Evolutionary conservation across 2,797 vertebrate genomes (phyloP).

Genomic region (Acropternis orthonyx): DNA sequence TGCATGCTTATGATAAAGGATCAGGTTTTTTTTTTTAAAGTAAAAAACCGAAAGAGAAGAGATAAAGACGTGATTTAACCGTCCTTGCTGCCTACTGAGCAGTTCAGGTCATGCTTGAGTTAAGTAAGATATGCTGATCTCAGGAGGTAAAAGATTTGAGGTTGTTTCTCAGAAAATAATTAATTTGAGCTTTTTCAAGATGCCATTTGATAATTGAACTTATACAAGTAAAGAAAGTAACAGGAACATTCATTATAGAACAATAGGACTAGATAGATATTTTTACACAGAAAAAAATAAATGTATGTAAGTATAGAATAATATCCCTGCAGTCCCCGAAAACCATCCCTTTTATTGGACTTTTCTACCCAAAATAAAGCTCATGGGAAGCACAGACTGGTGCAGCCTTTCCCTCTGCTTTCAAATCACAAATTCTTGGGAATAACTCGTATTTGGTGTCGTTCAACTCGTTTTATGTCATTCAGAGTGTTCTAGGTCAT

Average conservation of each 20-base stretch:
- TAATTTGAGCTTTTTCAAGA: neutral
- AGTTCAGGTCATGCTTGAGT: neutral
- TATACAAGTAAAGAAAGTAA: neutral
- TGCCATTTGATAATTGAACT: neutral
- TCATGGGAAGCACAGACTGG: too few relatives aligned
- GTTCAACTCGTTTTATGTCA: rapidly evolving
- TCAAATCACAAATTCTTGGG: neutral
- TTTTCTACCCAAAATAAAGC: neutral
- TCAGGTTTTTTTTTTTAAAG: neutral
- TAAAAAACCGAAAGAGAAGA: rapidly evolving
- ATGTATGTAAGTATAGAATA: neutral
- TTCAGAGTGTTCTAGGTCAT: neutral
- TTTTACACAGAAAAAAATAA: neutral
- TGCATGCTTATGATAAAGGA: neutral
- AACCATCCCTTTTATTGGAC: rapidly evolving
- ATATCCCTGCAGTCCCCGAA: neutral
- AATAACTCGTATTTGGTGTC: rapidly evolving
- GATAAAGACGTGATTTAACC: neutral
- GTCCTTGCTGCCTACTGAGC: neutral
- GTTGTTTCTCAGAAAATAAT: neutral
- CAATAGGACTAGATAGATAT: neutral
- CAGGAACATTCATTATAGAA: neutral
- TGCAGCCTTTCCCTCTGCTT: neutral
- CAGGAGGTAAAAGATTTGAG: neutral
- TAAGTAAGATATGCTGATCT: neutral